Evolutionary conservation across 1,140 invertebrate species (phyloP), one percentile per base, ranked within the genome.

Genomic region (Solenopsis invicta): DNA sequence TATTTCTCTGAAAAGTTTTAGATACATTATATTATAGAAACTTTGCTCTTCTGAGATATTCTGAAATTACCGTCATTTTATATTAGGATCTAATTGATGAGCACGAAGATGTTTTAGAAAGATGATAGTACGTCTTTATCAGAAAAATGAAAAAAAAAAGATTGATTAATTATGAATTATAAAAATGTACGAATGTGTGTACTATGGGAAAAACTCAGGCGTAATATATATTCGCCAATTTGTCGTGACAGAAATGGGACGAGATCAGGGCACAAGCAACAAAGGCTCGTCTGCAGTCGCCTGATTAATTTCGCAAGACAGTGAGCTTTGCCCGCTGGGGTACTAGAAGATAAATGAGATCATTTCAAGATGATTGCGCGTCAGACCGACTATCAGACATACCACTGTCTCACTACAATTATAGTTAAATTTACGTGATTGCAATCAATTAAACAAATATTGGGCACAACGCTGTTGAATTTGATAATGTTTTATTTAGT

Each of bases 241-340:
- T 62, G 50, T 87, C 84, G 76, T 61, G 61, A 41, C 52, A 56
- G 67, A 8, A 72, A 75, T 64, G 21, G 18, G 74, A 56, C 37
- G 72, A 62, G 69, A 82, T 52, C 24, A 56, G 45, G 5, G 41
- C n/a, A 9, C 66, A 50, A 24, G 24, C 88, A 86, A 89, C 88
- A 89, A 89, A 86, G 84, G 41, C 88, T 78, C 84, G 87, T 89
- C 88, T 89, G 76, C 87, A 89, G 69, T 75, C 64, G 88, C 21
- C 88, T 85, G 89, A 90, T 90, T 90, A 90, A 90, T 90, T 88
- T 90, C 88, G 86, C 88, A 75, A 87, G 71, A 86, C 77, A 56
- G 72, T 29, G 50, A 74, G 34, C 45, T 54, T 80, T 77, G 74
- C 74, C 66, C 54, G 86, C 74, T 81, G 67, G 75, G 69, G 85